These are phyloP conservation scores for Echinops telfairi DNA, from an alignment of 2,113 vertebrate genomes.

Conservation along the genomic window DNA sequence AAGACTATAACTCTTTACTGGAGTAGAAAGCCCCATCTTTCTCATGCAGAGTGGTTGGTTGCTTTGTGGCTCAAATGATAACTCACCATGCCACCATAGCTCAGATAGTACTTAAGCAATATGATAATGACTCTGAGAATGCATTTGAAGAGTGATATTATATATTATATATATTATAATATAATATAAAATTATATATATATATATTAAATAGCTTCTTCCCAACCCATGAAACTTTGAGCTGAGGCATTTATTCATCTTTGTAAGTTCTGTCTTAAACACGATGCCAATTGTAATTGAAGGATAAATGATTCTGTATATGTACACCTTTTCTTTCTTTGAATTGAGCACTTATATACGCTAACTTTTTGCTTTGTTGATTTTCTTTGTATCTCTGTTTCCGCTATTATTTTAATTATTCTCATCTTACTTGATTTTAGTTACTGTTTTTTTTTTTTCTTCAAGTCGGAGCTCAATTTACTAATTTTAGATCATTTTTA, in stretches of 20 bases:
- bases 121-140: neutral
- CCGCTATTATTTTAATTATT: conserved; percentile 10
- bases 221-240: neutral
- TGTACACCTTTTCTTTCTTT: neutral
- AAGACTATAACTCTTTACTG: too few species aligned
- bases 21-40: too few species aligned
- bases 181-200: too few species aligned
- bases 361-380: neutral
- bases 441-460: neutral
- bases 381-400: neutral
- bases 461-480: neutral
- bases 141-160: neutral
- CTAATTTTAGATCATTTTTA: neutral
- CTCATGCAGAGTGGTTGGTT: too few species aligned
- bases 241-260: neutral
- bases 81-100: too few species aligned
- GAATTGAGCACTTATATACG: neutral
- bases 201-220: conserved; percentile 11
- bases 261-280: neutral
- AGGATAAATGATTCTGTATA: neutral
- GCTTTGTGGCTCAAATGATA: too few species aligned
- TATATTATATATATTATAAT: neutral
- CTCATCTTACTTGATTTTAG: neutral
- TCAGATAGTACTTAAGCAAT: conserved; percentile 3
- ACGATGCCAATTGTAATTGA: neutral